A percentile compares a stretch with the other conserved stretches of the same genome.
Conservation (phyloP, 2,888 invertebrate genomes). For the Cotesia congregata region DNA sequence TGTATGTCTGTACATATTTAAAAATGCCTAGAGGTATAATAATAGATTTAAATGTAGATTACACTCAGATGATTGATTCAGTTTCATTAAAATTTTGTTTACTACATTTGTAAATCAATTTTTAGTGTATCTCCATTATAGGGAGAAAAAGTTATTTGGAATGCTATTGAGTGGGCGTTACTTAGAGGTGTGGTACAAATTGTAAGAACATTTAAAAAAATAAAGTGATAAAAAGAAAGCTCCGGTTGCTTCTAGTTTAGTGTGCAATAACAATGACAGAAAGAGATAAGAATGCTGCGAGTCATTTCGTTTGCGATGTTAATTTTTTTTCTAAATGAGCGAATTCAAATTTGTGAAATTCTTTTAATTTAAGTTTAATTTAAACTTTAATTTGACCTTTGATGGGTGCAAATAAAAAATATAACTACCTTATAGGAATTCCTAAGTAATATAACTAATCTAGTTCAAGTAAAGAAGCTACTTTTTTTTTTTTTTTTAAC, state of each 20-base stretch:
- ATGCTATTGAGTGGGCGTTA: slow-evolving; percentile 27
- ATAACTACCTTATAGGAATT: not conserved
- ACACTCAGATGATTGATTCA: too few species aligned
- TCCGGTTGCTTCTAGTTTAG: not conserved
- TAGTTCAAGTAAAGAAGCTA: too few species aligned
- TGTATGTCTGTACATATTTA: not conserved
- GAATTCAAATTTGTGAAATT: not conserved
- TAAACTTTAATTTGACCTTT: slow-evolving; percentile 10
- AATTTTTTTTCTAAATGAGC: not conserved
- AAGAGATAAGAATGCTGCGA: slow-evolving; percentile 22
- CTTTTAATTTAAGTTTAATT: not conserved
- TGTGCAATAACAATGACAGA: slow-evolving; percentile 8
- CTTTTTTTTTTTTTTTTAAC: too few species aligned
- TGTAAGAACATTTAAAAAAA: not conserved
- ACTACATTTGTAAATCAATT: not conserved
- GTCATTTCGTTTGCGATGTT: slow-evolving; percentile 7
- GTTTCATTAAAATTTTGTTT: too few species aligned
- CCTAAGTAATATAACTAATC: too few species aligned
- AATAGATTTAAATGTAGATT: too few species aligned
- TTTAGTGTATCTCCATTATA: not conserved
- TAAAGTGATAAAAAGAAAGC: slow-evolving; percentile 17
- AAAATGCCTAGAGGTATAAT: not conserved
- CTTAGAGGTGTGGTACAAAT: slow-evolving; percentile 28
- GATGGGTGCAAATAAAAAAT: not conserved
- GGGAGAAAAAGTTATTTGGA: slow-evolving; percentile 11